phyloP scores from a whole-genome alignment of 2,888 invertebrate genomes.

The Phaedon cochleariae region DNA sequence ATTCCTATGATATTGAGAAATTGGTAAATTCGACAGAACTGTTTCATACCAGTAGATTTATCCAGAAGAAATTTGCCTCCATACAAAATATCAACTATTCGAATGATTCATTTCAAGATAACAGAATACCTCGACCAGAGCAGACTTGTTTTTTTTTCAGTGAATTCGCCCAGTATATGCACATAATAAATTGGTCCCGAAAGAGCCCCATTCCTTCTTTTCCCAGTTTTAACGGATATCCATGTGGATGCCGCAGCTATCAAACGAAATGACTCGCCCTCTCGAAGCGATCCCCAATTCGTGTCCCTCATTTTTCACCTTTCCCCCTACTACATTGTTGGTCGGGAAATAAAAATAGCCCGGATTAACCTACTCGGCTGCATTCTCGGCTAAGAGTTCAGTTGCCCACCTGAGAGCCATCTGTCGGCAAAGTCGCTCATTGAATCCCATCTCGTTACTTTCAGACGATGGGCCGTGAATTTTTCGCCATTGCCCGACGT shows the following conservation, averaged over 20 bases:
- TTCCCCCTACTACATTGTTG: conserved; percentile 6
- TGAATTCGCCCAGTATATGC: no score
- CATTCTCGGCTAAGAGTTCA: conserved; percentile 39
- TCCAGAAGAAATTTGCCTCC: no score
- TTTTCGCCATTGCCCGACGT: conserved; percentile 45
- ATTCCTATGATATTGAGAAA: no score
- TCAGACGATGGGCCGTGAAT: conserved; percentile 49
- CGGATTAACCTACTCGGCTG: conserved; percentile 41
- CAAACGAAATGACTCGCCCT: neutral
- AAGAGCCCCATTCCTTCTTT: neutral
- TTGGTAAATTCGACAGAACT: no score
- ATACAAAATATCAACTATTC: no score
- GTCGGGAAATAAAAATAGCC: conserved; percentile 41
- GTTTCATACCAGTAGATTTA: no score
- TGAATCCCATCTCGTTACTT: conserved; percentile 54
- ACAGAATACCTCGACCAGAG: no score
- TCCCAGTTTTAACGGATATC: neutral
- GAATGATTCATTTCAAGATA: no score
- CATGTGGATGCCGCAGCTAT: neutral
- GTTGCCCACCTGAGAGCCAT: conserved; percentile 54
- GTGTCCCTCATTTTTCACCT: conserved; percentile 23
- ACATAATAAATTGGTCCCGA: no score
- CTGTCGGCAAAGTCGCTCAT: conserved; percentile 51
- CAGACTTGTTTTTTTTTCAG: no score
- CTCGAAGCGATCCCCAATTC: neutral